Evolutionary conservation across 2,797 vertebrate species (phyloP).

Genomic region (Dipus sagitta): DNA sequence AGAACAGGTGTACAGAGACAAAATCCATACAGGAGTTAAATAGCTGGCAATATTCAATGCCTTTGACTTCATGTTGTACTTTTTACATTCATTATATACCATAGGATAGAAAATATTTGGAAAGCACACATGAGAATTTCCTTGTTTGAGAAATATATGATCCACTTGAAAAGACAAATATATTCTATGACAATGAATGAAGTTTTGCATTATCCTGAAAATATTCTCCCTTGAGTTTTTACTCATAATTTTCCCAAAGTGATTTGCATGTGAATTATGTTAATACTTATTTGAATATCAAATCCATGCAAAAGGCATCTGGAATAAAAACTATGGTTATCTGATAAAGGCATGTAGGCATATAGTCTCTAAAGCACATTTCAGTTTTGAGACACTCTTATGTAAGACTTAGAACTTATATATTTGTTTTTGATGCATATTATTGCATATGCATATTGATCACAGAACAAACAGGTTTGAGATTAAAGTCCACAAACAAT

Average conservation of each 20-base stretch:
- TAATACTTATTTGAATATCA: constrained; percentile 64
- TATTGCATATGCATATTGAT: not conserved
- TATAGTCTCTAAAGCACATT: constrained; percentile 4
- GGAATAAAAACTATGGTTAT: constrained; percentile 42
- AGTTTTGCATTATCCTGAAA: not conserved
- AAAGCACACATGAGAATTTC: not conserved
- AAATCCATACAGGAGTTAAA: not conserved
- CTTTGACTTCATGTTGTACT: not conserved
- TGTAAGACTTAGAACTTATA: not conserved
- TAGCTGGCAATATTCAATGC: not conserved
- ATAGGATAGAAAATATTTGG: not conserved
- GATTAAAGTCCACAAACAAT: not conserved
- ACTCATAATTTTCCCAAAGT: not conserved
- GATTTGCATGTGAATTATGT: not conserved
- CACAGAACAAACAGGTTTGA: constrained; percentile 3
- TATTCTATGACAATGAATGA: not conserved
- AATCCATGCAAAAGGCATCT: constrained; percentile 50
- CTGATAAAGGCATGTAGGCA: not conserved
- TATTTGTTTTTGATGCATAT: not conserved
- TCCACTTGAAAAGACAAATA: not conserved
- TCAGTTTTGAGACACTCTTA: not conserved
- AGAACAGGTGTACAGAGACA: not conserved
- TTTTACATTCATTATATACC: not conserved
- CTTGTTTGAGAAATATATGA: not conserved
- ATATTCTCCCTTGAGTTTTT: constrained; percentile 1